A percentile compares a stretch with the other conserved stretches of the same genome.
phyloP scores from a whole-genome alignment of 2,888 invertebrate species.

The Acanthococcus lagerstroemiae region DNA sequence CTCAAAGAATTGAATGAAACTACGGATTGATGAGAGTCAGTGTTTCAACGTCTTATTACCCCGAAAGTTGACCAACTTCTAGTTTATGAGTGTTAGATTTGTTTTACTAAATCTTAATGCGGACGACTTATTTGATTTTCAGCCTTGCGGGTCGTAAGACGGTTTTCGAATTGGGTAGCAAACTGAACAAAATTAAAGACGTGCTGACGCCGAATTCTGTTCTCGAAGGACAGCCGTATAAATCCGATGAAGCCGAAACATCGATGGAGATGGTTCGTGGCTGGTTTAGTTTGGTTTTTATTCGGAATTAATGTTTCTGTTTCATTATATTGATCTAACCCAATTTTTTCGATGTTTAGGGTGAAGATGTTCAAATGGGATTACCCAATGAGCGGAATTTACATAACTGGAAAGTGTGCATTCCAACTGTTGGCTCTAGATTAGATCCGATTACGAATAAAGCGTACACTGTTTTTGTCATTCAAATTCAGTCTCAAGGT shows the following conservation, averaged over 20 bases:
- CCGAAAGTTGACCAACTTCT: no score
- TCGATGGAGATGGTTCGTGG: background rate
- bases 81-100: no score
- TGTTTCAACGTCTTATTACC: no score
- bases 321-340: background rate
- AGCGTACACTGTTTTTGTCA: constrained; percentile 42
- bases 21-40: no score
- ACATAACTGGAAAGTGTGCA: constrained; percentile 52
- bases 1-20: no score
- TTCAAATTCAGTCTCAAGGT: constrained; percentile 43
- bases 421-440: constrained; percentile 47
- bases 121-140: no score
- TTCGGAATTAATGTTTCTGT: background rate
- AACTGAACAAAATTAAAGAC: constrained; percentile 53
- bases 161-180: constrained; percentile 43
- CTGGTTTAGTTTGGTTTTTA: constrained; percentile 36
- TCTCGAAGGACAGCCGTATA: constrained; percentile 47
- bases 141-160: no score
- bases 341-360: constrained; percentile 1
- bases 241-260: constrained; percentile 32
- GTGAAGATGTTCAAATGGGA: constrained; percentile 34
- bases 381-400: constrained; percentile 48
- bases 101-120: no score
- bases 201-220: constrained; percentile 49
- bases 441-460: constrained; percentile 42